Evolutionary conservation across 2,113 vertebrate species (phyloP), one percentile per base, ranked within the genome.

Genomic region (Oceanodroma tethys): DNA sequence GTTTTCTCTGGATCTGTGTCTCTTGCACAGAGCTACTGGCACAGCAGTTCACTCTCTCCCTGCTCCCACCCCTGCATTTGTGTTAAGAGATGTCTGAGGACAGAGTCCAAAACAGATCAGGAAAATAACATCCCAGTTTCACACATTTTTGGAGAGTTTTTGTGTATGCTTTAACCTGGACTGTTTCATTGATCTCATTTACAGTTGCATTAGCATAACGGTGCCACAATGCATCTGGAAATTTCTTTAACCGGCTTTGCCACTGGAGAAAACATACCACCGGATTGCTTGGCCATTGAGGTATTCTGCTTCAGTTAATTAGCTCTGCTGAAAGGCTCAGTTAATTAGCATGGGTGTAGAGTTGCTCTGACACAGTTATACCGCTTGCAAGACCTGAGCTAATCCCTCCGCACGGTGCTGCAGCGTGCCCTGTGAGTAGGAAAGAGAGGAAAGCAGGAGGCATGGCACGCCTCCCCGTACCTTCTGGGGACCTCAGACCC

Each of bases 391-490:
- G 59, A 40, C 45, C 72, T 0, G 53, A 53, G 48, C 67, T 13
- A 6, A 40, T 23, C 25, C 45, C 43, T 32, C 12, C 0, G 5
- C 52, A 6, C 0, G 5, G 90, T 4, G 34, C 42, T 7, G 59
- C 22, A 4, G 55, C 4, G 1, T 1, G 48, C 48, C 29, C 15
- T 8, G 38, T 1, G 15, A 53, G 38, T 1, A 3, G 55, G 42
- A 23, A 18, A 4, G 32, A 15, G 20, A 10, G 32, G 29, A 4
- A 13, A 18, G 43, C 20, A 0, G 58, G 30, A 17, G 36, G 53
- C 58, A 6, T 1, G 1, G 8, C 27, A 1, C 2, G 4, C 10
- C 20, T 7, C 17, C 47, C 30, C 7, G 0, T 3, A 15, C 26
- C 53, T n/a, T 1, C 9, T 4, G 73, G 56, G 9, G 23, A 23